phyloP scores from a whole-genome alignment of 37 sponge, comb jelly and placozoan species.

The Ianthella basta region DNA sequence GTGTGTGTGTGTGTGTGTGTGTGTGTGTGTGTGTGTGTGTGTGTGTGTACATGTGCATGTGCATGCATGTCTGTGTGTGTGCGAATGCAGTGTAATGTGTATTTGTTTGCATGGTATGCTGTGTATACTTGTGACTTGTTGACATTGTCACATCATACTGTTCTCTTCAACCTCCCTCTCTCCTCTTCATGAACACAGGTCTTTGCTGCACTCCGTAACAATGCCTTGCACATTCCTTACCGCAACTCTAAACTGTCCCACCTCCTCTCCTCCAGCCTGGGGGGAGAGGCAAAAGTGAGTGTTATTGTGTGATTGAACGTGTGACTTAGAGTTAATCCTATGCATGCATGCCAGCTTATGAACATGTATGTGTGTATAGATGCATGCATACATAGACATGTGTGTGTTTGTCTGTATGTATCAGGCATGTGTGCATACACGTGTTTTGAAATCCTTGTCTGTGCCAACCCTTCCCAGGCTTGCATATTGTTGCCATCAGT shows the following conservation, averaged over 20 bases:
- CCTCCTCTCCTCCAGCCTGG: constrained; percentile 73
- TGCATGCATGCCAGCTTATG: too few species aligned
- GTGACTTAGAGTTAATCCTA: too few species aligned
- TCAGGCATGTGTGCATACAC: too few species aligned
- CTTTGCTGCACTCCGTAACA: constrained; percentile 64
- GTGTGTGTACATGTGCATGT: constrained; percentile 6
- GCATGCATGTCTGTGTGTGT: constrained; percentile 11
- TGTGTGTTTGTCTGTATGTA: too few species aligned
- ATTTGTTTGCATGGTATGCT: neutral
- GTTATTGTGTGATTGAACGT: too few species aligned
- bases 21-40: too few species aligned
- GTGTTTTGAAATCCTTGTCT: too few species aligned
- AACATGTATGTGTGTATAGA: too few species aligned
- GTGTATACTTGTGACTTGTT: neutral
- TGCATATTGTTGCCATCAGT: constrained; percentile 85
- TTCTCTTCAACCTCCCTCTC: neutral
- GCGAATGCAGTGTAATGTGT: neutral
- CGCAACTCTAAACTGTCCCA: constrained; percentile 84
- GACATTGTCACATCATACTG: too few species aligned
- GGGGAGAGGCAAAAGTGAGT: constrained; percentile 85
- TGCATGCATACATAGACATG: too few species aligned
- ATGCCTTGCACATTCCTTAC: constrained; percentile 81
- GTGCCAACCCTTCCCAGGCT: constrained; percentile 55
- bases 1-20: too few species aligned
- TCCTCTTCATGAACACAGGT: constrained; percentile 43